A percentile compares a stretch with the other conserved stretches of the same genome.
These are phyloP conservation scores for Philopedon plagiatum DNA, from an alignment of 2,888 invertebrate genomes.

Conservation along the genomic window DNA sequence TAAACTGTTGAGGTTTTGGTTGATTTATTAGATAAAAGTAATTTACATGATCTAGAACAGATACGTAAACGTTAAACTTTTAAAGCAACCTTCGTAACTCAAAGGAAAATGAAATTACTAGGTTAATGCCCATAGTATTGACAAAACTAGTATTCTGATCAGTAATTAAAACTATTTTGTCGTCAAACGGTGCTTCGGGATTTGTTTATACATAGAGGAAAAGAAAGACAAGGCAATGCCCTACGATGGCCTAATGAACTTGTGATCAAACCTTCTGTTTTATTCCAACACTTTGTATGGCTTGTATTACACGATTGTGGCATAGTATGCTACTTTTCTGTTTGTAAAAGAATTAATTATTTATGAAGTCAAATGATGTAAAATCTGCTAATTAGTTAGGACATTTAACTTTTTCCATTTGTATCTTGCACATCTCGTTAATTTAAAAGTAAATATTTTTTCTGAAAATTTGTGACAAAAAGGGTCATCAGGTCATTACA, in stretches of 20 bases:
- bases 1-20: too few relatives aligned
- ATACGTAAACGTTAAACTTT: neutral
- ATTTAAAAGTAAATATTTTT: too few relatives aligned
- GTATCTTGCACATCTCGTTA: neutral
- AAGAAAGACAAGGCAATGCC: conserved; percentile 64
- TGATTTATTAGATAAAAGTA: neutral
- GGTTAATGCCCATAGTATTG: neutral
- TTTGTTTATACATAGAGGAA: too few relatives aligned
- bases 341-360: neutral
- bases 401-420: neutral
- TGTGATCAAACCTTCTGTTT: conserved; percentile 42
- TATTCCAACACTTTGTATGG: neutral
- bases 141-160: conserved; percentile 14
- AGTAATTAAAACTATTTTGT: conserved; percentile 10
- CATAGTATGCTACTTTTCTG: neutral
- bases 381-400: neutral
- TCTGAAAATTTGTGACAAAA: too few relatives aligned
- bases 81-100: conserved; percentile 15
- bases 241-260: conserved; percentile 65
- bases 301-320: neutral
- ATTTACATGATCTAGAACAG: neutral
- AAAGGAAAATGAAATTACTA: conserved; percentile 30
- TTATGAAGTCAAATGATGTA: neutral
- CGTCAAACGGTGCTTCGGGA: conserved; percentile 55
- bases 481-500: too few relatives aligned